These are phyloP conservation scores for Chelmon rostratus DNA, from an alignment of 2,797 vertebrate genomes.

Conservation along the genomic window DNA sequence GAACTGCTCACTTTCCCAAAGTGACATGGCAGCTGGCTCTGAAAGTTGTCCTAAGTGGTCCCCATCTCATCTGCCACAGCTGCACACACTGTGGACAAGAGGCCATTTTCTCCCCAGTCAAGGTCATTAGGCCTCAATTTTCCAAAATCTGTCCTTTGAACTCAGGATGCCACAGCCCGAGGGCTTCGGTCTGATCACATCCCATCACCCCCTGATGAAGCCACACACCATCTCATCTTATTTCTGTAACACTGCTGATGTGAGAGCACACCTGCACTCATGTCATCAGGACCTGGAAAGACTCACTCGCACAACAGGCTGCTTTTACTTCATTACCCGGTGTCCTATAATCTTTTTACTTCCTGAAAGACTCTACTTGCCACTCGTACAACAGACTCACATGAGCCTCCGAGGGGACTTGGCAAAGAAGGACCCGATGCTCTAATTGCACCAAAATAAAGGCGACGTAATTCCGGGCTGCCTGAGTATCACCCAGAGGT, in stretches of 20 bases:
- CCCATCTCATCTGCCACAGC: conserved; percentile 48
- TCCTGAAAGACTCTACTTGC: conserved; percentile 29
- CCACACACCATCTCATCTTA: conserved; percentile 26
- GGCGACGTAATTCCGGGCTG: conserved; percentile 42
- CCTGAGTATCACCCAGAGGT: conserved; percentile 49
- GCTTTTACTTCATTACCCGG: conserved; percentile 50
- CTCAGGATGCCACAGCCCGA: conserved; percentile 47
- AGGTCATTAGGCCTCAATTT: conserved; percentile 70
- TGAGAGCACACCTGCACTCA: conserved; percentile 56
- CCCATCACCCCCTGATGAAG: conserved; percentile 31
- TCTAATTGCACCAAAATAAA: conserved; percentile 56
- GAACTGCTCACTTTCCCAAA: background rate
- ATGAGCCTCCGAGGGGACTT: conserved; percentile 38
- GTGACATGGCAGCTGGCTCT: conserved; percentile 20
- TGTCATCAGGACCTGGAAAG: conserved; percentile 60
- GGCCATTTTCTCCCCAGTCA: conserved; percentile 62
- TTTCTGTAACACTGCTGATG: conserved; percentile 21
- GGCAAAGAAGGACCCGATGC: conserved; percentile 15
- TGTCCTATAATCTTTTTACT: conserved; percentile 23
- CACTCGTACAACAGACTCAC: conserved; percentile 23
- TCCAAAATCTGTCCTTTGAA: conserved; percentile 70
- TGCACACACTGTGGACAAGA: conserved; percentile 51
- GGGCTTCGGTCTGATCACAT: conserved; percentile 13
- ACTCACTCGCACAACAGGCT: conserved; percentile 49
- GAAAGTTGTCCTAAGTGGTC: conserved; percentile 3